Evolutionary conservation across 1,140 invertebrate genomes (phyloP), one percentile per base, ranked within the genome.

Genomic region (Drosophila murphyi): DNA sequence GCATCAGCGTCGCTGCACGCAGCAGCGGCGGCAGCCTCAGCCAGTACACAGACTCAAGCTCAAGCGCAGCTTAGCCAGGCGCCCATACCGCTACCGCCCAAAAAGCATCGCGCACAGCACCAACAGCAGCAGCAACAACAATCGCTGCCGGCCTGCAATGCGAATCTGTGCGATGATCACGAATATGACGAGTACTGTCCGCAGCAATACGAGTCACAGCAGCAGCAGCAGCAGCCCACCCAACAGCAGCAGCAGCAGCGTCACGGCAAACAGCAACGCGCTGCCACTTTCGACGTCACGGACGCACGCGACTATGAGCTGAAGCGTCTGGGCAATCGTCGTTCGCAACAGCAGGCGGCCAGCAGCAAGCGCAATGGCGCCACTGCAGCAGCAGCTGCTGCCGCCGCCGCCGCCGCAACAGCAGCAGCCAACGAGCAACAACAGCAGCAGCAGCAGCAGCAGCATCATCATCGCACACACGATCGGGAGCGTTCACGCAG

Each of bases 151-250:
- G 45, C 80, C 57, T 90, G 86, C 70, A 90, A 90, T 75, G 86
- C 87, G 0, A 90, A 90, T 73, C 28, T 82, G 12, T 92, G 91
- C 59, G 91, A 92, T 50, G 91, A 92, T 20, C 91, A 92, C 32
- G 90, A 92, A 45, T 92, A 92, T 45, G 91, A 92, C 50, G 90
- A 92, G 62, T 92, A 91, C 43, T 92, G 78, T 54, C 90, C 90
- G 34, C 87, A 91, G 72, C 74, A 78, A 55, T 86, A 80, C 8
- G 89, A 92, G 35, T 34, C 73, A n/a, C 60, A 59, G 47, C 72
- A 29, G 29, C 80, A 45, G 41, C 75, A 45, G 51, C 65, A 41
- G 59, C 67, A 35, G 63, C 80, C 20, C 20, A 20, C 20, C 20
- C 20, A 20, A 20, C 20, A 20, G 20, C 20, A 65, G 29, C 59